phyloP scores from a whole-genome alignment of 2,797 vertebrate genomes.

The Hydrocynus forskahlii region DNA sequence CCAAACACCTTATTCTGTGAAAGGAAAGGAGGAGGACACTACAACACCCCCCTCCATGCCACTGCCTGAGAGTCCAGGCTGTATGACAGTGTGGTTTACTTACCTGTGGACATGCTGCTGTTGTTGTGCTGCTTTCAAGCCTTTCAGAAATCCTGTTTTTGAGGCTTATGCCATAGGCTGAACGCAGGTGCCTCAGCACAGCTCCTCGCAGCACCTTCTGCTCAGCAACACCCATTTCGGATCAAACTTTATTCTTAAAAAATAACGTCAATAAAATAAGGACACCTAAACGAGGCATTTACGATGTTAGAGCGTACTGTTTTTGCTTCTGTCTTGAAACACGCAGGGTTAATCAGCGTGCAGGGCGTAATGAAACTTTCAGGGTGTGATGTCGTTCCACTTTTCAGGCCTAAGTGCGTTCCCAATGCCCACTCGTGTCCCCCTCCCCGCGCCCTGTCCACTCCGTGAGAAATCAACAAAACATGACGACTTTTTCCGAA shows the following conservation, averaged over 20 bases:
- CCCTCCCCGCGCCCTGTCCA: neutral
- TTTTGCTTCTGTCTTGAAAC: neutral
- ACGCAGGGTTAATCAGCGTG: neutral
- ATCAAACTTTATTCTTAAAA: neutral
- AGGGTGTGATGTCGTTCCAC: neutral
- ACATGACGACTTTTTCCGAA: too few relatives aligned
- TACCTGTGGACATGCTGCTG: constrained; percentile 36
- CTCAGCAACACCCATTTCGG: constrained; percentile 65
- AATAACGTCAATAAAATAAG: neutral
- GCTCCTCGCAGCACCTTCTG: constrained; percentile 69
- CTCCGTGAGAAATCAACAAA: too few relatives aligned
- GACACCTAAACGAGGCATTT: neutral
- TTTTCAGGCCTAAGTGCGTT: neutral
- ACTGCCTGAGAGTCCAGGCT: too few relatives aligned
- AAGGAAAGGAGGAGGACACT: neutral
- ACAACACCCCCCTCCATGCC: too few relatives aligned
- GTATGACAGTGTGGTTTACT: neutral
- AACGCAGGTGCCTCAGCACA: constrained; percentile 77
- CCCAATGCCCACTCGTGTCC: neutral
- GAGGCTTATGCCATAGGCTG: constrained; percentile 79
- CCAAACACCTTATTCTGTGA: constrained; percentile 80
- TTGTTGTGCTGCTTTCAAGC: constrained; percentile 46
- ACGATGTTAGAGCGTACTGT: neutral
- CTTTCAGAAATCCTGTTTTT: constrained; percentile 72
- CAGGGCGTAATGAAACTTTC: neutral